A percentile compares a stretch with the other conserved stretches of the same genome.
Evolutionary conservation across 2,888 invertebrate species (phyloP).

Genomic region (Drosophila fungiperda): DNA sequence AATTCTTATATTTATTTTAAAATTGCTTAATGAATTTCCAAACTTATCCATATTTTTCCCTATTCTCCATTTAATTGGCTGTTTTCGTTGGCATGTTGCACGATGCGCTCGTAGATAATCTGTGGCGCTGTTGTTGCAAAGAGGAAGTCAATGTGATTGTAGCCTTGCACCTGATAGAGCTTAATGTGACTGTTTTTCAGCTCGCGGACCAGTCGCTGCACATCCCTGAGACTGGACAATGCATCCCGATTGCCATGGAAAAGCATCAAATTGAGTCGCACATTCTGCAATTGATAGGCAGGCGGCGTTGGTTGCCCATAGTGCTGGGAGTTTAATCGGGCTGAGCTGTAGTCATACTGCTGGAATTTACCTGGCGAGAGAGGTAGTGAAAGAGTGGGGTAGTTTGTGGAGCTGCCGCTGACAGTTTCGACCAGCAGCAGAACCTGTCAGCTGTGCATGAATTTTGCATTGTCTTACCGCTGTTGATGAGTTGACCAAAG

Average conservation of each 20-base stretch:
- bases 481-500: conserved; percentile 82
- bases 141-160: conserved; percentile 83
- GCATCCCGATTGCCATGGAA: conserved; percentile 81
- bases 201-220: conserved; percentile 66
- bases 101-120: conserved; percentile 76
- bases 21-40: too few species aligned
- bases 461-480: conserved; percentile 69
- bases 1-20: neutral
- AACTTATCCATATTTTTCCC: too few species aligned
- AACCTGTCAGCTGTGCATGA: neutral
- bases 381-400: neutral
- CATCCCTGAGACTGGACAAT: conserved; percentile 68
- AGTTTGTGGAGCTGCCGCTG: conserved; percentile 3
- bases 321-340: conserved; percentile 69
- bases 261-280: conserved; percentile 78
- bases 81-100: conserved; percentile 59
- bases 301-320: conserved; percentile 80
- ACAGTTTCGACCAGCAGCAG: neutral
- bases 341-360: conserved; percentile 79
- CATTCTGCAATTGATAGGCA: conserved; percentile 77
- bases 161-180: conserved; percentile 77
- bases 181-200: conserved; percentile 71
- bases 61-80: conserved; percentile 24
- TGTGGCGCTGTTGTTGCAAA: conserved; percentile 76
- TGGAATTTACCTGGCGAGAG: conserved; percentile 76